Conservation (phyloP, 53 echinoderm and acorn worm genomes). For the Mesocentrotus franciscanus region DNA sequence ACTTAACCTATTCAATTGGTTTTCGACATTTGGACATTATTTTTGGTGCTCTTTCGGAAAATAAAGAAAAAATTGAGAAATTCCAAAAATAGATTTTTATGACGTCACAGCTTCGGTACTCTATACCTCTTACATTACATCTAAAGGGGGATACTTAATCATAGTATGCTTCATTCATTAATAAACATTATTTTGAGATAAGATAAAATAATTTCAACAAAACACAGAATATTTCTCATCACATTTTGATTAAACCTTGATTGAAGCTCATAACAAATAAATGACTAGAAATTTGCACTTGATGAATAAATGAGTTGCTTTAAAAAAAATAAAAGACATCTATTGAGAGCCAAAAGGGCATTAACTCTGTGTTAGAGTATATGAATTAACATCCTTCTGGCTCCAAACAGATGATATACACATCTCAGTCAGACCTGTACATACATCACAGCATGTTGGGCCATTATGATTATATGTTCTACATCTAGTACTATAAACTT, state of each 20-base stretch:
- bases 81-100: too few relatives aligned
- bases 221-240: neutral
- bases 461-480: slow-evolving; percentile 4
- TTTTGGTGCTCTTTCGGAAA: too few relatives aligned
- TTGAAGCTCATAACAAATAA: neutral
- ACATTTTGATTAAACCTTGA: neutral
- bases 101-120: too few relatives aligned
- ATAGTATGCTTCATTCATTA: too few relatives aligned
- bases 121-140: too few relatives aligned
- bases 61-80: too few relatives aligned
- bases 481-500: slow-evolving; percentile 56
- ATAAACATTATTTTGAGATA: neutral
- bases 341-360: neutral
- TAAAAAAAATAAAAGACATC: neutral
- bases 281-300: slow-evolving; percentile 23
- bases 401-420: neutral
- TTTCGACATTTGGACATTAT: too few relatives aligned
- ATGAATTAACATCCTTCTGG: too few relatives aligned
- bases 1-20: too few relatives aligned
- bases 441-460: neutral
- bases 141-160: too few relatives aligned
- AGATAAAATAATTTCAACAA: neutral
- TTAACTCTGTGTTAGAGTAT: too few relatives aligned
- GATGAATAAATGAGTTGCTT: slow-evolving; percentile 27
- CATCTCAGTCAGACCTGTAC: neutral